phyloP scores from a whole-genome alignment of 1,140 invertebrate species.

The Leptinotarsa texana region DNA sequence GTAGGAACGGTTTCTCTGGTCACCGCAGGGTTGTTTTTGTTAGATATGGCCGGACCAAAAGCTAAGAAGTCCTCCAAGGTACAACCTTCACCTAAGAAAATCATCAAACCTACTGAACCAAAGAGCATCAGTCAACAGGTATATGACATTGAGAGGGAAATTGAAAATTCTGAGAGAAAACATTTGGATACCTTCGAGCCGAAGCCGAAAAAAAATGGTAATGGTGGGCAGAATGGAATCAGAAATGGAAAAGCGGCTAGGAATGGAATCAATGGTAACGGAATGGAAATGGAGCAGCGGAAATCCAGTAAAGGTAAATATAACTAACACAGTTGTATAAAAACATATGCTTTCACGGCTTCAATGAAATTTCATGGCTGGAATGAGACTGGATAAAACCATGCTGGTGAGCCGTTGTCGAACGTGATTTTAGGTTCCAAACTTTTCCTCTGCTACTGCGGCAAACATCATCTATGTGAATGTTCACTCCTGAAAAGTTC shows the following conservation, averaged over 20 bases:
- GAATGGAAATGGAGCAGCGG: background rate
- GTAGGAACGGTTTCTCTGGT: conserved; percentile 69
- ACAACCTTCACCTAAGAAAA: conserved; percentile 26
- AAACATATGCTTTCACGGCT: no score
- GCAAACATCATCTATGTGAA: no score
- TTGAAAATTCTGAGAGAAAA: conserved; percentile 47
- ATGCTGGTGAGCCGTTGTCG: no score
- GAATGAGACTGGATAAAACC: no score
- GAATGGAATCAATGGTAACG: background rate
- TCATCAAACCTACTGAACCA: conserved; percentile 15
- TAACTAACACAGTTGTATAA: background rate
- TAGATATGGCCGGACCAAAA: conserved; percentile 65
- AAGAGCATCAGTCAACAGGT: conserved; percentile 36
- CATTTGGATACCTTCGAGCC: conserved; percentile 49
- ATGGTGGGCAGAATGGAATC: conserved; percentile 31
- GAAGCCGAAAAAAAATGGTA: conserved; percentile 40
- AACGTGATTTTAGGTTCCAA: no score
- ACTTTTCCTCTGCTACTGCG: no score
- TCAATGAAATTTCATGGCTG: no score
- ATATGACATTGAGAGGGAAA: conserved; percentile 41
- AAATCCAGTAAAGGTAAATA: conserved; percentile 11
- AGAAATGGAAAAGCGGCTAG: conserved; percentile 13
- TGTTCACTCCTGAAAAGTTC: no score
- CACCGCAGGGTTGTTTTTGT: conserved; percentile 69
- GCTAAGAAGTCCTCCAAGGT: conserved; percentile 37